These are phyloP conservation scores for Scopus umbretta DNA, from an alignment of 2,113 vertebrate genomes.

Conservation along the genomic window DNA sequence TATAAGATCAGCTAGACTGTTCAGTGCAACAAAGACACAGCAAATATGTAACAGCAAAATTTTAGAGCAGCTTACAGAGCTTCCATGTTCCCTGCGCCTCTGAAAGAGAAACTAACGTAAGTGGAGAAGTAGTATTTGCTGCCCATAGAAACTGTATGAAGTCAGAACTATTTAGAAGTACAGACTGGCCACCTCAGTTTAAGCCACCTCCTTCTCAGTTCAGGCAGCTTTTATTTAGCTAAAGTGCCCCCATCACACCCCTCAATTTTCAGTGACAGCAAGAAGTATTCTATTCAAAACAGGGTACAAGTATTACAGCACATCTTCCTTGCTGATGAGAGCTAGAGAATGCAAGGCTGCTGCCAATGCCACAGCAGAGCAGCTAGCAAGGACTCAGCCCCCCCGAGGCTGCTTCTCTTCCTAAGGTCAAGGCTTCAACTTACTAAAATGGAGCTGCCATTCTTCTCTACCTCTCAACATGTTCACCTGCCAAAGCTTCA, in stretches of 20 bases:
- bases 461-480: not conserved
- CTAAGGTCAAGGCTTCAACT: not conserved
- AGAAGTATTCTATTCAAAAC: not conserved
- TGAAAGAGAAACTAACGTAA: not conserved
- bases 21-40: not conserved
- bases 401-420: not conserved
- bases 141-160: not conserved
- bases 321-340: not conserved
- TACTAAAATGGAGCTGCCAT: not conserved
- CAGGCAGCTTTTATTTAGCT: not conserved
- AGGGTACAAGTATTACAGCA: not conserved
- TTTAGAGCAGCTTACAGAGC: not conserved
- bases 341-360: not conserved
- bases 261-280: not conserved
- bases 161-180: not conserved
- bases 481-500: conserved; percentile 2
- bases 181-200: not conserved
- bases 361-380: not conserved
- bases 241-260: not conserved
- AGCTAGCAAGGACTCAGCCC: not conserved
- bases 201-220: not conserved
- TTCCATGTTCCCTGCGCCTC: not conserved
- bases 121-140: not conserved
- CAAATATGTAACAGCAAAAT: not conserved
- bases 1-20: not conserved